Conservation (phyloP, 2,113 vertebrate species). For the Pituophis catenifer region DNA sequence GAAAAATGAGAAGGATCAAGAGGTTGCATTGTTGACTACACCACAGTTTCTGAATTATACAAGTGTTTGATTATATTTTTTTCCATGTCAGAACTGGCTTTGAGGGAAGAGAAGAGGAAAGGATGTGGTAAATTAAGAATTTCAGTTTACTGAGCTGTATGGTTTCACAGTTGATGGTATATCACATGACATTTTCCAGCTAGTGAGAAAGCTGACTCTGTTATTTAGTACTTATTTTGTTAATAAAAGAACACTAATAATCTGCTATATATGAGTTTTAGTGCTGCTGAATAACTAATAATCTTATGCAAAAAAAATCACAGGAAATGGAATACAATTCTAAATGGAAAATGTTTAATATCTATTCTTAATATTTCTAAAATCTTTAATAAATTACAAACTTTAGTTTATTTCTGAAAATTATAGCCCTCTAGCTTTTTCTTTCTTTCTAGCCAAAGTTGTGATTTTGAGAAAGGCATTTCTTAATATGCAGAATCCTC, state of each 20-base stretch:
- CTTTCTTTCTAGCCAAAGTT: neutral
- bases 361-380: neutral
- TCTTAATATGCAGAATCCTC: neutral
- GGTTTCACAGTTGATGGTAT: neutral
- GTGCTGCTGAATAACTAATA: neutral
- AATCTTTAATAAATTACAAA: neutral
- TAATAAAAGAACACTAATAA: neutral
- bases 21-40: neutral
- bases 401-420: neutral
- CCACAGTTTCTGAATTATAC: neutral
- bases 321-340: neutral
- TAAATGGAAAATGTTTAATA: neutral
- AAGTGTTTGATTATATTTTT: neutral
- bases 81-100: neutral
- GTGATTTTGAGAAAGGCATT: neutral
- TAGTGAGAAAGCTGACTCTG: neutral
- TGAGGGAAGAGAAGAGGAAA: neutral
- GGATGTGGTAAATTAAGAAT: constrained; percentile 58
- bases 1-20: neutral
- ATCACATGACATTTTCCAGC: neutral
- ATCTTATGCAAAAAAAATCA: neutral
- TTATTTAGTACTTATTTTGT: neutral
- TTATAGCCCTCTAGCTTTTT: neutral
- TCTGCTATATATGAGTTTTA: neutral
- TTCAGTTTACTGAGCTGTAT: neutral